Percentiles rank a stretch among this genome's conserved stretches.
Evolutionary conservation across 2,888 invertebrate genomes (phyloP).

Genomic region (Campopleginae sp.): DNA sequence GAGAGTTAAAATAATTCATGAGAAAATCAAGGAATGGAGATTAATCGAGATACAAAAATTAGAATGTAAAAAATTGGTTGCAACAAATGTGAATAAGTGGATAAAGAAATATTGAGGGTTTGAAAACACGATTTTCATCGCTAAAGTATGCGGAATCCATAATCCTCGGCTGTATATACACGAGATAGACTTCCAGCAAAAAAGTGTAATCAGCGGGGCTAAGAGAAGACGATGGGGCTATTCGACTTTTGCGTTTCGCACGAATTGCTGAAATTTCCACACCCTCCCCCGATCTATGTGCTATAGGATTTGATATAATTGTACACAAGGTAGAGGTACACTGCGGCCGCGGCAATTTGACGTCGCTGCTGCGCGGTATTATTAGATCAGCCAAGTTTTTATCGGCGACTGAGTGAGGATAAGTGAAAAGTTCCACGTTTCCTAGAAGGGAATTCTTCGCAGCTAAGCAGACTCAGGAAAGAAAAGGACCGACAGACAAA

Average conservation of each 20-base stretch:
- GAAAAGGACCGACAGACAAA: slow-evolving; percentile 55
- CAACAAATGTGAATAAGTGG: slow-evolving; percentile 7
- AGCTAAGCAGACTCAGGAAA: not conserved
- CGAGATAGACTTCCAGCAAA: not conserved
- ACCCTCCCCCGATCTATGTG: not conserved
- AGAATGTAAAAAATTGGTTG: not conserved
- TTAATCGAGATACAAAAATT: not conserved
- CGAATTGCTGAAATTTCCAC: slow-evolving; percentile 58
- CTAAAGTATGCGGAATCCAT: slow-evolving; percentile 13
- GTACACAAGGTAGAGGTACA: slow-evolving; percentile 9
- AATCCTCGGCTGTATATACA: slow-evolving; percentile 1
- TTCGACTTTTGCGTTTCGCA: slow-evolving; percentile 44
- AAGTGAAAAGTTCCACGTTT: slow-evolving; percentile 81
- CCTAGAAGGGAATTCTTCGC: slow-evolving; percentile 53
- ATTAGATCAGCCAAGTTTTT: slow-evolving; percentile 81
- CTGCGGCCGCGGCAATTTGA: slow-evolving; percentile 14
- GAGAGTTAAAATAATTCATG: not conserved
- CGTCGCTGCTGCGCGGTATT: slow-evolving; percentile 68
- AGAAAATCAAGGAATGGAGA: not conserved
- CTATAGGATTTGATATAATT: slow-evolving; percentile 23
- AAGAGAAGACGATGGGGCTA: slow-evolving; percentile 32
- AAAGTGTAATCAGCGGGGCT: slow-evolving; percentile 29
- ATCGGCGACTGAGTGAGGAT: slow-evolving; percentile 76
- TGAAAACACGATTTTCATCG: slow-evolving; percentile 29
- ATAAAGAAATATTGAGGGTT: slow-evolving; percentile 3